These are phyloP conservation scores for Mycteria americana DNA, from an alignment of 2,797 vertebrate genomes.

Conservation along the genomic window DNA sequence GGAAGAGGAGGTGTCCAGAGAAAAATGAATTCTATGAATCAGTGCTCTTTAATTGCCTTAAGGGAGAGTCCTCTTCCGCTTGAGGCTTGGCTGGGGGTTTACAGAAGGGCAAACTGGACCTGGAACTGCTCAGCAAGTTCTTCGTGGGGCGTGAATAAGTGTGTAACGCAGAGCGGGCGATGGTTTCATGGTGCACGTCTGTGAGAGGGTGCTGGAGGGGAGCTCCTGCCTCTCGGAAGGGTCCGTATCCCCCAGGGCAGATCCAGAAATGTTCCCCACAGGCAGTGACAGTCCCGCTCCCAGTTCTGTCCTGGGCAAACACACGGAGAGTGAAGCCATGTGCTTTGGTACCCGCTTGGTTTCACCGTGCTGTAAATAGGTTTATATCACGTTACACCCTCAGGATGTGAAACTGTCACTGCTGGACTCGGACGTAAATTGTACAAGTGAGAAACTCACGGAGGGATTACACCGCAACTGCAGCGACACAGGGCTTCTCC, in stretches of 20 bases:
- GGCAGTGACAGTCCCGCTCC: fast-evolving
- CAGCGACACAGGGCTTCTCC: not conserved
- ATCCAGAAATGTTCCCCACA: fast-evolving
- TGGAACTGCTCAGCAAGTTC: not conserved
- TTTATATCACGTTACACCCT: not conserved
- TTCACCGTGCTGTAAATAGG: not conserved
- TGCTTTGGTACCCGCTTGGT: not conserved
- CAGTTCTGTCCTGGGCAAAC: not conserved
- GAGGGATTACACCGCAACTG: not conserved
- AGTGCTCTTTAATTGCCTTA: not conserved
- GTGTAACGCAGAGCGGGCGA: fast-evolving
- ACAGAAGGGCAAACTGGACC: not conserved
- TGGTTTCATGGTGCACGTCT: fast-evolving
- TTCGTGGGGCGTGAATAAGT: fast-evolving
- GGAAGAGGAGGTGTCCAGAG: not conserved
- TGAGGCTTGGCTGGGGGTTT: not conserved
- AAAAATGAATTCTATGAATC: not conserved
- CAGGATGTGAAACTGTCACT: not conserved
- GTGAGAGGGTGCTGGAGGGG: not conserved
- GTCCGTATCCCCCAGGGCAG: not conserved
- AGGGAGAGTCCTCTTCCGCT: not conserved
- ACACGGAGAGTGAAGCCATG: fast-evolving
- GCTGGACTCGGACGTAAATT: not conserved
- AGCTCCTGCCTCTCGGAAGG: not conserved
- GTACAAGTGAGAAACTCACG: fast-evolving